Conservation (phyloP, 2,113 vertebrate species). For the Ctenodactylus gundi region DNA sequence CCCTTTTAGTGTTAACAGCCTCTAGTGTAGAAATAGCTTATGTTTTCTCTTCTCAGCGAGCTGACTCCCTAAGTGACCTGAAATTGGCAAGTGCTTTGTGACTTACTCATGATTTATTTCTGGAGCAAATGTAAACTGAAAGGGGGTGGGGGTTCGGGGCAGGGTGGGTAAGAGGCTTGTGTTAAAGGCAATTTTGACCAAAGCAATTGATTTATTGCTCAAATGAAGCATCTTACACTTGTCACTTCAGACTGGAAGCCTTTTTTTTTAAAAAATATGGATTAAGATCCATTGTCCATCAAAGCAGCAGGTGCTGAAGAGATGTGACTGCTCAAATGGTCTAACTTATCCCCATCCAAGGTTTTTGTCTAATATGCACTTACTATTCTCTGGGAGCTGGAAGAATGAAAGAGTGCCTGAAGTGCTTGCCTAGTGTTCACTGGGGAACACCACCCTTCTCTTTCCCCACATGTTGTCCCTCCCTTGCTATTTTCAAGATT, state of each 20-base stretch:
- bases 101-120: conserved; percentile 68
- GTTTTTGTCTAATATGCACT: too few relatives aligned
- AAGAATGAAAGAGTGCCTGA: too few relatives aligned
- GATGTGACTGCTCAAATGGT: conserved; percentile 22
- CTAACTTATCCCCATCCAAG: too few relatives aligned
- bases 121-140: conserved; percentile 43
- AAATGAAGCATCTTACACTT: conserved; percentile 53
- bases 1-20: neutral
- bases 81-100: conserved; percentile 62
- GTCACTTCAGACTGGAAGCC: conserved; percentile 24
- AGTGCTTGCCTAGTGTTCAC: conserved; percentile 30
- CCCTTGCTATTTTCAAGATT: conserved; percentile 26
- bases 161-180: neutral
- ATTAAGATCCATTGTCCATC: conserved; percentile 55
- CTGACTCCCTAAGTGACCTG: neutral
- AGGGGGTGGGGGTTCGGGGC: too few relatives aligned
- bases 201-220: conserved; percentile 40
- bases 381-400: too few relatives aligned
- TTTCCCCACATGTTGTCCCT: neutral
- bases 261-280: conserved; percentile 66
- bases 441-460: neutral
- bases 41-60: neutral
- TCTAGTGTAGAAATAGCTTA: neutral
- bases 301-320: conserved; percentile 50
- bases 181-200: conserved; percentile 22